Evolutionary conservation across 2,113 vertebrate species (phyloP), one percentile per base, ranked within the genome.

Genomic region (Malurus melanocephalus): DNA sequence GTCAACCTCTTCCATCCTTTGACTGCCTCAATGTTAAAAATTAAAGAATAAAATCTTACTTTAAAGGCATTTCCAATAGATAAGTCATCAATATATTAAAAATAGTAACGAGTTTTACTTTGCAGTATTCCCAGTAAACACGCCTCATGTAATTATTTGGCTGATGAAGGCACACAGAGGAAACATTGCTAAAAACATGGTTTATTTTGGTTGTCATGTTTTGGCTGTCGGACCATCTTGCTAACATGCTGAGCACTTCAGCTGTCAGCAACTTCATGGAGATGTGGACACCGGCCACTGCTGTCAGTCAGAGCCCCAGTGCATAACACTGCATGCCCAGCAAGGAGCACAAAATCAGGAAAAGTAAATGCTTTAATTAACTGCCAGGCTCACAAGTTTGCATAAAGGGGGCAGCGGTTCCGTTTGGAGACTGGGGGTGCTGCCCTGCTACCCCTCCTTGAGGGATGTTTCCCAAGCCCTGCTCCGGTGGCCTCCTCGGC

Each of bases 371-470:
- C 13, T 69, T 35, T 22, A 43, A 11, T 13, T 19, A 27, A 65
- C 11, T 46, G 18, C 56, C 32, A 30, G 67, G 59, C 27, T 42
- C 61, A 26, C 42, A 48, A 20, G 28, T 16, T 24, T 11, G 23
- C 35, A 2, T 5, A 1, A 18, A 48, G 46, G 2, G 13, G 14
- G 32, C 3, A 8, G 67, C 69, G 45, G 42, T 2, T 67, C 45
- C 1, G 3, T 35, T 49, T 45, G 19, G 73, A 62, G 43, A 1
- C 9, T 2, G 4, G 2, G 21, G 10, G 0, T 13, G 35, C 40
- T 35, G 62, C 43, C 49, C 61, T 28, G 27, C n/a, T 10, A 51
- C 53, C 40, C 38, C 14, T 59, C 21, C 26, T 26, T 0, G 5
- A 4, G n/a, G 17, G 28, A 26, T 13, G 26, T 6, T 59, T 28